phyloP scores from a whole-genome alignment of 2,113 vertebrate species.

The rat (Rattus norvegicus) region DNA sequence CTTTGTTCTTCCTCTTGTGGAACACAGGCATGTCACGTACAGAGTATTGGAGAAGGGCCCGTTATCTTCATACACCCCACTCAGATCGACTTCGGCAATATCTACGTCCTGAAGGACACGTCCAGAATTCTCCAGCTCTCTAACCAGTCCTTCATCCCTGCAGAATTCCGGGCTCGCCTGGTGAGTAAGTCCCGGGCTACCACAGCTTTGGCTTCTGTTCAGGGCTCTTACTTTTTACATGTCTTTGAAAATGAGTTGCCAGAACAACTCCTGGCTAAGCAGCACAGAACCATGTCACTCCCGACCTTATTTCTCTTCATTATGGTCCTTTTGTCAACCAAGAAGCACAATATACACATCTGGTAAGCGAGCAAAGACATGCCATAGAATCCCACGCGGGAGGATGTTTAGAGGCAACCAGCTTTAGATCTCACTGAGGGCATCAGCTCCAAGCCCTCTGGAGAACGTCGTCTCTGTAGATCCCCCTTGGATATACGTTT shows the following conservation, averaged over 20 bases:
- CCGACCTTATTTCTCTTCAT: neutral
- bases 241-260: neutral
- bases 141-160: constrained; percentile 89
- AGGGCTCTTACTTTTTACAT: neutral
- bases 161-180: constrained; percentile 85
- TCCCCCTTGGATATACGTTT: neutral
- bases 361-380: neutral
- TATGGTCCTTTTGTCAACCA: neutral
- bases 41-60: constrained; percentile 88
- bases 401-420: neutral
- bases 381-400: neutral
- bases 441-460: neutral
- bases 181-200: constrained; percentile 82
- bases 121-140: constrained; percentile 84
- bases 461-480: neutral
- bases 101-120: constrained; percentile 87
- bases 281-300: neutral
- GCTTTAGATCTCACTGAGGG: neutral
- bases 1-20: constrained; percentile 42
- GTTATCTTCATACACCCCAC: constrained; percentile 83
- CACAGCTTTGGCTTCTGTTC: neutral
- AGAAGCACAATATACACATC: neutral
- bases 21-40: constrained; percentile 85
- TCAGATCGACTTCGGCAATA: constrained; percentile 89
- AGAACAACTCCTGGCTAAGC: neutral